These are phyloP conservation scores for Neoseiulus cucumeris DNA, from an alignment of 1,140 invertebrate genomes.

Conservation along the genomic window DNA sequence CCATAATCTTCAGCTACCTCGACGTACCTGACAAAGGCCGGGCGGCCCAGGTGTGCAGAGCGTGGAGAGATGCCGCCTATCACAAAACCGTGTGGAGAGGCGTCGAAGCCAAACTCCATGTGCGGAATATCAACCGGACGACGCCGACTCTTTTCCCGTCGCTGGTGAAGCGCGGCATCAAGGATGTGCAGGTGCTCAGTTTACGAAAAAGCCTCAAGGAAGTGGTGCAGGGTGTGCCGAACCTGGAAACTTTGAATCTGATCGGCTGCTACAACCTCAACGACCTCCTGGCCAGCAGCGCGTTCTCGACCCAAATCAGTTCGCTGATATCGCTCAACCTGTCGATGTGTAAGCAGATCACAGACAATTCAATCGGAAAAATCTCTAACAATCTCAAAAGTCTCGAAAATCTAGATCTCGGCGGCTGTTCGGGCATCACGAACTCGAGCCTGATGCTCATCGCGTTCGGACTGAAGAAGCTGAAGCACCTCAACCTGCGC, in stretches of 20 bases:
- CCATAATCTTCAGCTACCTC: conserved; percentile 71
- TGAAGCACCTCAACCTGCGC: conserved; percentile 59
- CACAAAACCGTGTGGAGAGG: conserved; percentile 76
- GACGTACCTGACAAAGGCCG: conserved; percentile 67
- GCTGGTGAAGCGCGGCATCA: conserved; percentile 62
- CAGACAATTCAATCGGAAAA: conserved; percentile 54
- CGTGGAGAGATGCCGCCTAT: conserved; percentile 70
- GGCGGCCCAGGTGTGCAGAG: conserved; percentile 65
- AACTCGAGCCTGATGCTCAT: conserved; percentile 63
- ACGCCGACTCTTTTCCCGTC: conserved; percentile 62
- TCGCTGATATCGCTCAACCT: conserved; percentile 51
- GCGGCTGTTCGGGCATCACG: conserved; percentile 72
- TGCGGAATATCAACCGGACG: conserved; percentile 39
- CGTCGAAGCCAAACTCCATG: conserved; percentile 69
- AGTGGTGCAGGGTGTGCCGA: conserved; percentile 60
- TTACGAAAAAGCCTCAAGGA: conserved; percentile 60
- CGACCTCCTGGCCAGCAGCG: conserved; percentile 54
- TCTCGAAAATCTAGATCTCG: conserved; percentile 62
- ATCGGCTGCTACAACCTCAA: conserved; percentile 83
- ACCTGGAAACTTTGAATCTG: conserved; percentile 63
- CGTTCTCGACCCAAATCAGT: conserved; percentile 42
- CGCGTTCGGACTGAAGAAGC: conserved; percentile 59
- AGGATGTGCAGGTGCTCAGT: conserved; percentile 57
- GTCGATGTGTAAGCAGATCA: conserved; percentile 81
- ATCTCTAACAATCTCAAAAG: conserved; percentile 70